A percentile compares a stretch with the other conserved stretches of the same genome.
These are phyloP conservation scores for Myotis yumanensis DNA, from an alignment of 2,113 vertebrate species.

Conservation along the genomic window DNA sequence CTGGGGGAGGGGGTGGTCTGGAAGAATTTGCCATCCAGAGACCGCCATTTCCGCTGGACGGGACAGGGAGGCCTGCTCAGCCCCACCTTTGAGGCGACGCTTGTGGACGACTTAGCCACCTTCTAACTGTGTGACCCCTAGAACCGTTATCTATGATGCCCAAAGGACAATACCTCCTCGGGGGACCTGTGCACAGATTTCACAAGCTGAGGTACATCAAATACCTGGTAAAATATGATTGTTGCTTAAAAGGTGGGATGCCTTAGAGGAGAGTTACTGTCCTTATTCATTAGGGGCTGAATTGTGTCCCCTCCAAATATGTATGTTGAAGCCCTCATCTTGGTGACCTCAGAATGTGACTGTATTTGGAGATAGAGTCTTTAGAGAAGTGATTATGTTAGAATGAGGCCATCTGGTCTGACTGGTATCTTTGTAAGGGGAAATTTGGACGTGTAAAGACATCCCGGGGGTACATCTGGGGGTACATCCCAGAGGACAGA, in stretches of 20 bases:
- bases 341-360: background rate
- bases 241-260: background rate
- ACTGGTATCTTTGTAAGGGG: background rate
- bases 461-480: fast-evolving
- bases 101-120: background rate
- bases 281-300: background rate
- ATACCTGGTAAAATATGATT: background rate
- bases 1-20: background rate
- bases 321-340: background rate
- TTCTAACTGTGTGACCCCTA: background rate
- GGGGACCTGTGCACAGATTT: background rate
- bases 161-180: background rate
- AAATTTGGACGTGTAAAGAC: background rate
- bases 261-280: background rate
- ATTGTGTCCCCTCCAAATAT: background rate
- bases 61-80: background rate
- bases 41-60: background rate
- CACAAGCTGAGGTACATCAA: background rate
- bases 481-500: background rate
- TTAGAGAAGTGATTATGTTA: background rate
- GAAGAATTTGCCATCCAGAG: background rate
- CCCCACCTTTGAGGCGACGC: background rate
- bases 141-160: background rate
- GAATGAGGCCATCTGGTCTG: background rate
- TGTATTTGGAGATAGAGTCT: background rate